Percentiles rank a stretch among this genome's conserved stretches.
Conservation (phyloP, 2,888 invertebrate species). For the Drosophila macrothrix region DNA sequence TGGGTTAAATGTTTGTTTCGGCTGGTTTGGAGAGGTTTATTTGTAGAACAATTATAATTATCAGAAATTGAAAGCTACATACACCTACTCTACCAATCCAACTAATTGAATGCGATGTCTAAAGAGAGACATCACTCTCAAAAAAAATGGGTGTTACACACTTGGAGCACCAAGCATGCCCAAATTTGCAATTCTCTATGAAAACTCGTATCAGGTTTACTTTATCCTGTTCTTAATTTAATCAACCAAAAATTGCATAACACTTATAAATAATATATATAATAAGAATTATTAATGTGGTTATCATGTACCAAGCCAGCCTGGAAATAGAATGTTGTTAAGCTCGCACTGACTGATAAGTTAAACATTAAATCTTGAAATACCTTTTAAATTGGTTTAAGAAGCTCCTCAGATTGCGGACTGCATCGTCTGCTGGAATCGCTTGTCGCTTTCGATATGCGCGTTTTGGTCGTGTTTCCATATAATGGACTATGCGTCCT, state of each 20-base stretch:
- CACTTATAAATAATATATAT: too few relatives aligned
- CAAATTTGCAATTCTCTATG: not conserved
- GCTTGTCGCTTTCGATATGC: too few relatives aligned
- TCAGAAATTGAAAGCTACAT: not conserved
- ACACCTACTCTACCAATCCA: not conserved
- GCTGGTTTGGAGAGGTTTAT: not conserved
- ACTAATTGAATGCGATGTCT: not conserved
- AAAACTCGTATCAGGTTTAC: not conserved
- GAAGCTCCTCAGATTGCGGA: too few relatives aligned
- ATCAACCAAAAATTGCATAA: too few relatives aligned
- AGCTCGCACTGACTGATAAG: not conserved
- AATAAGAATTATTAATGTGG: not conserved
- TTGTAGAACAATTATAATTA: not conserved
- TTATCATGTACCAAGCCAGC: accelerated
- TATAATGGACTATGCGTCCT: too few relatives aligned
- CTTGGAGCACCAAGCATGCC: not conserved
- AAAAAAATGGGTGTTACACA: not conserved
- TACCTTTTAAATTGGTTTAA: too few relatives aligned
- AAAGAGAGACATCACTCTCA: too few relatives aligned
- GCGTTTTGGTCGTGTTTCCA: too few relatives aligned
- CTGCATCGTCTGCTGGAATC: too few relatives aligned
- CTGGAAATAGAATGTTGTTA: not conserved
- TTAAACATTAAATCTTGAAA: too few relatives aligned
- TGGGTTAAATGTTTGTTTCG: not conserved
- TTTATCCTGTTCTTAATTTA: too few relatives aligned